Conservation (phyloP, 2,888 invertebrate genomes). For the Lasioglossum calceatum region DNA sequence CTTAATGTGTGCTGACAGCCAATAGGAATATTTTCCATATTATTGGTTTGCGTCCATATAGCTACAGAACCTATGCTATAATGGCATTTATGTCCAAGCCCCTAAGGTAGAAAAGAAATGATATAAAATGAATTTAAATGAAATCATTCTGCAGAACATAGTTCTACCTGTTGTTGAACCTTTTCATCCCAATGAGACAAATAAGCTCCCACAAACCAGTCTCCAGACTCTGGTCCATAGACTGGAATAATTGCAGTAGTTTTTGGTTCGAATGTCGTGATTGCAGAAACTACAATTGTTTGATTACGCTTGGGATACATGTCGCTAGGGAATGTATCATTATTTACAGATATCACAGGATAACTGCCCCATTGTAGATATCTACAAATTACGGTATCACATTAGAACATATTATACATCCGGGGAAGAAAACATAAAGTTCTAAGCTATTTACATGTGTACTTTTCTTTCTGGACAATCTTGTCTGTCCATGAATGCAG, state of each 20-base stretch:
- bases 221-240: conserved; percentile 84
- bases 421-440: conserved; percentile 12
- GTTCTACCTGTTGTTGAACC: conserved; percentile 84
- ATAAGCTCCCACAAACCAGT: conserved; percentile 85
- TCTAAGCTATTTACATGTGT: conserved; percentile 81
- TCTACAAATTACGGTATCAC: conserved; percentile 78
- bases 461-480: conserved; percentile 83
- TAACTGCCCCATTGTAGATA: conserved; percentile 86
- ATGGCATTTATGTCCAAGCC: conserved; percentile 84
- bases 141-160: conserved; percentile 5
- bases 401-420: not conserved
- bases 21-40: conserved; percentile 83
- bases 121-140: conserved; percentile 14
- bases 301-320: conserved; percentile 79
- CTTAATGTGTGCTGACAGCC: conserved; percentile 79
- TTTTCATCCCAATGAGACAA: conserved; percentile 84
- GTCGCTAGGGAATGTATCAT: conserved; percentile 84
- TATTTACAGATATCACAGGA: conserved; percentile 85
- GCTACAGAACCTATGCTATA: conserved; percentile 85
- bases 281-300: conserved; percentile 77
- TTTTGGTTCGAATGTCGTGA: conserved; percentile 83
- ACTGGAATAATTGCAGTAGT: conserved; percentile 83
- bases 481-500: conserved; percentile 84
- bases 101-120: conserved; percentile 75
- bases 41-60: conserved; percentile 84